These are phyloP conservation scores for Schizopygopsis pylzovi DNA, from an alignment of 2,797 vertebrate genomes.

Conservation along the genomic window DNA sequence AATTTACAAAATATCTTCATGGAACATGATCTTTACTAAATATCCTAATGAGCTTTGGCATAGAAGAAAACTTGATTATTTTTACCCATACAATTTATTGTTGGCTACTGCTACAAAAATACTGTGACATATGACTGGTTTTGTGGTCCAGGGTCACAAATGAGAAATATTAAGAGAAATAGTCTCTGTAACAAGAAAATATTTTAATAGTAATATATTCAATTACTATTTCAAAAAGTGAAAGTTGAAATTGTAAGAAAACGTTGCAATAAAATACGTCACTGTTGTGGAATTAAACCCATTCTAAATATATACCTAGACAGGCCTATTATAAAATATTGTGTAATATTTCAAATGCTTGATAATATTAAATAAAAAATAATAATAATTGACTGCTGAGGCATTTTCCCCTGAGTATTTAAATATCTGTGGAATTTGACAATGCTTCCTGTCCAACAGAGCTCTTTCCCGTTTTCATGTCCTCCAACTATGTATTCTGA, in stretches of 20 bases:
- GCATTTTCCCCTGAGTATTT: background rate
- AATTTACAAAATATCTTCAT: too few species aligned
- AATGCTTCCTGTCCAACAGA: slow-evolving; percentile 19
- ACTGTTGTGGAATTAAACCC: background rate
- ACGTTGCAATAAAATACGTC: background rate
- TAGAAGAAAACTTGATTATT: background rate
- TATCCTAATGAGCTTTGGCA: background rate
- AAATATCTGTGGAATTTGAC: background rate
- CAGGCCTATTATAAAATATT: background rate
- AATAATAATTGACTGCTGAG: background rate
- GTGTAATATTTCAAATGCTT: background rate
- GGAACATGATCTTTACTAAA: too few species aligned
- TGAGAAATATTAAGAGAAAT: background rate
- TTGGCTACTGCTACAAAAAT: too few species aligned
- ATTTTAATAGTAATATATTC: background rate
- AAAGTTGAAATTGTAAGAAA: background rate
- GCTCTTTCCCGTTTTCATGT: slow-evolving; percentile 16
- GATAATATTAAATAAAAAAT: background rate
- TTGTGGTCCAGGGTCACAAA: too few species aligned
- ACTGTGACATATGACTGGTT: too few species aligned
- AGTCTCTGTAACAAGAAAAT: background rate
- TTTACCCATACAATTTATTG: too few species aligned
- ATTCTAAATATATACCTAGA: background rate
- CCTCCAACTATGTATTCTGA: slow-evolving; percentile 7
- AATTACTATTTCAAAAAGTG: background rate